Evolutionary conservation across 1,140 invertebrate species (phyloP).

Genomic region (Lordiphosa collinella): DNA sequence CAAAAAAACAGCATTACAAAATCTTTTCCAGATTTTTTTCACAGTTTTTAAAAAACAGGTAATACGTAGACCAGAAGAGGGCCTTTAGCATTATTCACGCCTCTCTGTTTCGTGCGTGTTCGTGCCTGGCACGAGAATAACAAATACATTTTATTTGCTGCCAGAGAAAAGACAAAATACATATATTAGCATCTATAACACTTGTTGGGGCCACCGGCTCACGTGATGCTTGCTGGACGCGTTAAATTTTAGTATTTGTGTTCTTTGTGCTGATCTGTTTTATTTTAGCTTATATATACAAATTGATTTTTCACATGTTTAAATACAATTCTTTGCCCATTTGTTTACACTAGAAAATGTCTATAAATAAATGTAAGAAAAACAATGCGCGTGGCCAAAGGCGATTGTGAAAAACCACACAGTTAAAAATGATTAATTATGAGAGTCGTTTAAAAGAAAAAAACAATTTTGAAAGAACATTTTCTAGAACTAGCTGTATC

Average conservation of each 20-base stretch:
- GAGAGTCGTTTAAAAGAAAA: constrained; percentile 19
- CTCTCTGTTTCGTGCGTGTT: no score
- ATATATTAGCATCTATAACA: no score
- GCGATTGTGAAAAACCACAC: constrained; percentile 25
- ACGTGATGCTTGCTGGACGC: background rate
- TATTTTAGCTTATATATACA: constrained; percentile 46
- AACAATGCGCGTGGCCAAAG: constrained; percentile 35
- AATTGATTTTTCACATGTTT: constrained; percentile 69
- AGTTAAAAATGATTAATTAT: constrained; percentile 43
- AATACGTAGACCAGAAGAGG: no score
- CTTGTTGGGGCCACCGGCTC: no score
- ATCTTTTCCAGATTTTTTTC: no score
- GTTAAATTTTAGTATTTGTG: constrained; percentile 21
- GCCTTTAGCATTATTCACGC: no score
- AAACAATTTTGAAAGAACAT: constrained; percentile 19
- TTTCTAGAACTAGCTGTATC: constrained; percentile 37
- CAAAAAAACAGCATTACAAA: no score
- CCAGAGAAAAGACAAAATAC: no score
- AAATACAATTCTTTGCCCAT: constrained; percentile 23
- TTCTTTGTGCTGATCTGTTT: constrained; percentile 11
- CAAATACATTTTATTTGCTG: no score
- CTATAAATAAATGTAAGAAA: constrained; percentile 12
- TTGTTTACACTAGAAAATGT: constrained; percentile 54
- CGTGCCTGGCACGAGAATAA: no score
- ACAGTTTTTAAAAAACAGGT: no score